phyloP scores from a whole-genome alignment of 2,888 invertebrate species.

The Trichacis sp. region DNA sequence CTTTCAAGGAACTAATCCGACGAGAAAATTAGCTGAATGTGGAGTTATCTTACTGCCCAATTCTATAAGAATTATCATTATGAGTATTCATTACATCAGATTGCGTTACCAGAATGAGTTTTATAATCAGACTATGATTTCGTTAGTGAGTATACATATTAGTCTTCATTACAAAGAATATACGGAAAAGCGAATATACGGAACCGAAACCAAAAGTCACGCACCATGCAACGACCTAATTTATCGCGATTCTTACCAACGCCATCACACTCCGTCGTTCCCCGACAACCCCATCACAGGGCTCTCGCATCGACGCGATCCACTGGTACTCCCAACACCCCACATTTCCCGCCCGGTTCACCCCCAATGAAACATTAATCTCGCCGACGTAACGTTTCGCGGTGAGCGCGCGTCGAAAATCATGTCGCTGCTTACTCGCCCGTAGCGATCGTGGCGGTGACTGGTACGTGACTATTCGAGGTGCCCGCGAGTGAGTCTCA shows the following conservation, averaged over 20 bases:
- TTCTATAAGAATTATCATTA: too few species aligned
- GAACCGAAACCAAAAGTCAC: neutral
- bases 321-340: neutral
- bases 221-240: slow-evolving; percentile 26
- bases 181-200: neutral
- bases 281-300: neutral
- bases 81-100: too few species aligned
- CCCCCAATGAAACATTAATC: neutral
- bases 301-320: neutral
- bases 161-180: too few species aligned
- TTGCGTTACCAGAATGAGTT: too few species aligned
- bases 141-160: too few species aligned
- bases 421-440: slow-evolving; percentile 30
- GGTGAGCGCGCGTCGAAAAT: slow-evolving; percentile 25
- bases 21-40: too few species aligned
- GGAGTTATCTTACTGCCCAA: too few species aligned
- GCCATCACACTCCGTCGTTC: slow-evolving; percentile 1
- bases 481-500: slow-evolving; percentile 30
- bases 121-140: too few species aligned
- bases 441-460: slow-evolving; percentile 23
- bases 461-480: slow-evolving; percentile 34
- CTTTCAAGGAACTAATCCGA: too few species aligned
- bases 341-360: neutral
- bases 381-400: neutral
- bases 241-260: slow-evolving; percentile 25